These are phyloP conservation scores for Agrilus cyanescens DNA, from an alignment of 2,888 invertebrate species.

Conservation along the genomic window DNA sequence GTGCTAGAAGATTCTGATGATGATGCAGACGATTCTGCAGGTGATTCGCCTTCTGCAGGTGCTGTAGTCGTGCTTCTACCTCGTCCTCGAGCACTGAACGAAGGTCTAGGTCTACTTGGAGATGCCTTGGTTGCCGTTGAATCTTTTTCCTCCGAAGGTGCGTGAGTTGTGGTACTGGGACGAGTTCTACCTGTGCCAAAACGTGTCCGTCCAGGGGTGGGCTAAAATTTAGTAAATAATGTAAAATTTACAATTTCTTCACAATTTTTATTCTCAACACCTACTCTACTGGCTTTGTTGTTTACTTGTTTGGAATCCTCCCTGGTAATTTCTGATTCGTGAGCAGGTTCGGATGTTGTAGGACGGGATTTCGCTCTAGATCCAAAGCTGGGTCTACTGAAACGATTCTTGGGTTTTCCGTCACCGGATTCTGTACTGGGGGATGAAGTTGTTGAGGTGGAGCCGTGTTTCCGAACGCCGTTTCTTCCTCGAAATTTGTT, in stretches of 20 bases:
- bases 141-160: constrained; percentile 33
- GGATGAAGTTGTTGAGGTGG: constrained; percentile 30
- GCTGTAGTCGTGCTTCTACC: constrained; percentile 28
- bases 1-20: constrained; percentile 17
- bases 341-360: constrained; percentile 28
- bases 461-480: constrained; percentile 28
- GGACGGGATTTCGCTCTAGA: constrained; percentile 36
- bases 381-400: constrained; percentile 35
- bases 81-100: constrained; percentile 28
- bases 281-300: constrained; percentile 24
- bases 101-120: constrained; percentile 39
- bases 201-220: constrained; percentile 23
- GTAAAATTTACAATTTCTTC: background rate
- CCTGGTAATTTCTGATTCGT: constrained; percentile 29
- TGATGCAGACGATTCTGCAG: constrained; percentile 17
- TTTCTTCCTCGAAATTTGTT: constrained; percentile 20
- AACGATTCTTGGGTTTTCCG: constrained; percentile 34
- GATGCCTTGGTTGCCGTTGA: constrained; percentile 31
- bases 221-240: constrained; percentile 19
- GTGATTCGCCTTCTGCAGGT: constrained; percentile 18
- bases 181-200: constrained; percentile 28
- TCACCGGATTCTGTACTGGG: constrained; percentile 27
- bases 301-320: constrained; percentile 33
- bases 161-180: constrained; percentile 31
- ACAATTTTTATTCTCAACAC: background rate